These are phyloP conservation scores for Podabrus alpinus DNA, from an alignment of 2,888 invertebrate species.

Conservation along the genomic window DNA sequence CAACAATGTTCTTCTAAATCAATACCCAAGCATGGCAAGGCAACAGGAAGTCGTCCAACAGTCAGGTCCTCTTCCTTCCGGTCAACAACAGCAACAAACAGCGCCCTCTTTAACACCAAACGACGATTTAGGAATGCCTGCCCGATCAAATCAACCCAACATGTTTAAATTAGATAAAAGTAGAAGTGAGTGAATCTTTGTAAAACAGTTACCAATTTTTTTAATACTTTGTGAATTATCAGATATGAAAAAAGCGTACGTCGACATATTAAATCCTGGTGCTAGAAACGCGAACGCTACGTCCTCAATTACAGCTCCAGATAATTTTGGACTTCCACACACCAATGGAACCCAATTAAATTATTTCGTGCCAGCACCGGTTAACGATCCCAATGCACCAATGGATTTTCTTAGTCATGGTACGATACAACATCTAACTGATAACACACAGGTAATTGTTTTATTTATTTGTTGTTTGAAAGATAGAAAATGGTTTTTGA, in stretches of 20 bases:
- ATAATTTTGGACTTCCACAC: conserved; percentile 33
- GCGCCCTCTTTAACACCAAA: conserved; percentile 18
- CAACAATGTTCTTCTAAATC: neutral
- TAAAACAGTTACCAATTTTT: neutral
- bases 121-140: conserved; percentile 28
- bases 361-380: conserved; percentile 63
- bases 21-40: neutral
- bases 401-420: conserved; percentile 61
- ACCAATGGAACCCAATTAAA: conserved; percentile 53
- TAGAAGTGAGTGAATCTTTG: conserved; percentile 64
- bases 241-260: conserved; percentile 85
- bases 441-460: conserved; percentile 46
- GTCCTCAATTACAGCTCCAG: conserved; percentile 48
- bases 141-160: conserved; percentile 59
- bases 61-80: neutral
- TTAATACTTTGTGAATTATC: conserved; percentile 38
- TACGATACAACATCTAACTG: conserved; percentile 34
- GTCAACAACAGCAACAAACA: conserved; percentile 1
- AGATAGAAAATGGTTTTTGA: neutral
- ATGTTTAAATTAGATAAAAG: conserved; percentile 81
- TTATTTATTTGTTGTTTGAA: neutral
- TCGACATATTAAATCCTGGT: conserved; percentile 84
- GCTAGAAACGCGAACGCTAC: conserved; percentile 54
- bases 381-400: conserved; percentile 60
- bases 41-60: neutral